Base-by-base conservation (phyloP, 1,140 invertebrate genomes). In the Heliconius hewitsoni region DNA sequence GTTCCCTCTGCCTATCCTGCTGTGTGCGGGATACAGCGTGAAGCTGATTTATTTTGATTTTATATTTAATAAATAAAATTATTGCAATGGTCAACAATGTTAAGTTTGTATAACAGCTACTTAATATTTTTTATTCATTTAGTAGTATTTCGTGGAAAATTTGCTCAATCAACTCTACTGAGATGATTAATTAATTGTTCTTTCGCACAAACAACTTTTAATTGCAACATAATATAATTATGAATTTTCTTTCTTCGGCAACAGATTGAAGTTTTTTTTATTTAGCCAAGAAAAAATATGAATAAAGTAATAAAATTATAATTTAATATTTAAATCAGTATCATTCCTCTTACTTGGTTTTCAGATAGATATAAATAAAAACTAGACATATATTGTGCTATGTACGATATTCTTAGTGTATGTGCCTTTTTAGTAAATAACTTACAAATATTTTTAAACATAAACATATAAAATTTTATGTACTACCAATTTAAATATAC, bases 141-240 rank as follows among this genome's bases (percentile, higher is more conserved):
- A 73, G 8, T 37, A 73, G 8, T 74, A 74, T 80, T 80, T 80
- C 72, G 74, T 73, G 39, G 71, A 73, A 80, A 80, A 80, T 80
- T 80, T 73, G 71, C 52, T 60, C 57, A 81, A 81, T 81, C 79
- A 81, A 77, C 79, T 73, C 74, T 76, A 16, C 52, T 74, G 72
- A 71, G 79, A 30, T 77, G 79, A 60, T 81, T 81, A 81, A 60
- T 81, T 81, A 81, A 77, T 81, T 81, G 77, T 81, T 81, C 79
- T 77, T 81, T 71, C 30, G 39, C 74, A 81, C 79, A 80, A 50
- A 66, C 19, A 80, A 80, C 71, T 80, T 80, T 79, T 80, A 80
- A 80, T 80, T 80, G 79, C 66, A 76, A 71, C 57, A 72, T 81
- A 77, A 81, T 77, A 76, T 71, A 81, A 81, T 81, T 81, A 81